Base-by-base conservation (phyloP, 2,113 vertebrate genomes). In the Pluvialis apricaria region DNA sequence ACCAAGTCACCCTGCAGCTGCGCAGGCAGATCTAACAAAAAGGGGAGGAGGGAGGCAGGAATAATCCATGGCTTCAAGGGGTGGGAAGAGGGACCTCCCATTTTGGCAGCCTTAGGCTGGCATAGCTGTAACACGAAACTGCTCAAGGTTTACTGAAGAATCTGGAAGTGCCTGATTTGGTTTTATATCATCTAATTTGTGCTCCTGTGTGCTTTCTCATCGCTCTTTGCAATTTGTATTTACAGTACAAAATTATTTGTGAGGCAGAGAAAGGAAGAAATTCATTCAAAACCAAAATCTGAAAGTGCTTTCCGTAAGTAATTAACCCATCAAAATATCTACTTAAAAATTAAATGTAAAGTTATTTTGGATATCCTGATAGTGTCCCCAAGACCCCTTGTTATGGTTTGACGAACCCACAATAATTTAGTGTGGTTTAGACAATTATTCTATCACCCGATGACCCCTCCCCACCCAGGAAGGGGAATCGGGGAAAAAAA, bases 1-100 rank as follows among this genome's bases (percentile, higher is more conserved):
- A 79, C 36, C 49, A 61, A 61, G 73, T 95, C 82, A 82, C 57
- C 70, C 87, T 91, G 87, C 84, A 77, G 81, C 95, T 95, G 87
- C 69, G 69, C 44, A 44, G 78, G 34, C 82, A 34, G 61, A 66
- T 76, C 66, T 69, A 40, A 88, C 49, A 75, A 49, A 84, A 86
- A 13, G 10, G 9, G 54, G 55, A 89, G 62, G 49, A 84, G 44
- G 18, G 55, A 88, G 71, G 87, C 38, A 65, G 82, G 75, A 92
- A 86, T 90, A 92, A 86, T 90, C 66, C 28, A 14, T 62, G 28
- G 38, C 87, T 90, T 79, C 71, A 44, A 55, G 68, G 70, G 32
- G 12, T 80, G 31, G 62, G 51, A 87, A 76, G 68, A 16, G 25
- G 32, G 47, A 84, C 89, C 73, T 92, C 81, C 84, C 61, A 2